Conservation (phyloP, 2,888 invertebrate genomes). For the Lasioglossum malachurum region DNA sequence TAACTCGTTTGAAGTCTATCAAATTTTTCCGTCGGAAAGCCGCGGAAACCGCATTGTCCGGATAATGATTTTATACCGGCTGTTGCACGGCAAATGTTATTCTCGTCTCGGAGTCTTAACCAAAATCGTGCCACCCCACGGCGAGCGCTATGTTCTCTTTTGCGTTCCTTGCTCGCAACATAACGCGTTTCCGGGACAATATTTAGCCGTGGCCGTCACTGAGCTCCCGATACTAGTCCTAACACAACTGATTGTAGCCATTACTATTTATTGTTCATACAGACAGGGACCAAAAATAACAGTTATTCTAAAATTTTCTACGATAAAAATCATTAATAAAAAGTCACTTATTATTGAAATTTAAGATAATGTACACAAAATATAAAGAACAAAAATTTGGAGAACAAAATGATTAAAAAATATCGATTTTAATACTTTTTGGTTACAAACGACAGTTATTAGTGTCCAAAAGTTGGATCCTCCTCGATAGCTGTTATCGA, state of each 20-base stretch:
- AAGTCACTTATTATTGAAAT: too few species aligned
- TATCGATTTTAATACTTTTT: too few species aligned
- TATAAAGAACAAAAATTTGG: too few species aligned
- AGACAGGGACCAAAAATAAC: too few species aligned
- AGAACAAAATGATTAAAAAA: too few species aligned
- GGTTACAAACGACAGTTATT: too few species aligned
- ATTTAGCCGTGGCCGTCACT: neutral
- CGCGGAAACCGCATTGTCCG: slow-evolving; percentile 30
- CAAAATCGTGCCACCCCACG: neutral
- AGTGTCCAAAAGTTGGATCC: too few species aligned
- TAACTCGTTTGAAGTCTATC: slow-evolving; percentile 30
- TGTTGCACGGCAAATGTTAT: slow-evolving; percentile 27
- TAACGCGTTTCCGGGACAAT: neutral
- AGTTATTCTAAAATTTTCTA: too few species aligned
- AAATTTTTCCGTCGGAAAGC: slow-evolving; percentile 29
- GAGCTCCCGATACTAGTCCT: neutral
- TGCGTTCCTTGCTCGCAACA: neutral
- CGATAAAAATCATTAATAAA: too few species aligned
- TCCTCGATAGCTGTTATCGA: too few species aligned
- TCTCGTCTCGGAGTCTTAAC: slow-evolving; percentile 8
- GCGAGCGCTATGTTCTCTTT: neutral
- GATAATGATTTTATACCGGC: slow-evolving; percentile 38
- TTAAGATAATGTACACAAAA: too few species aligned
- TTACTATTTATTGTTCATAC: neutral
- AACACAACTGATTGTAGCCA: neutral